Evolutionary conservation across 2,888 invertebrate species (phyloP).

Genomic region (Nephrotoma appendiculata): DNA sequence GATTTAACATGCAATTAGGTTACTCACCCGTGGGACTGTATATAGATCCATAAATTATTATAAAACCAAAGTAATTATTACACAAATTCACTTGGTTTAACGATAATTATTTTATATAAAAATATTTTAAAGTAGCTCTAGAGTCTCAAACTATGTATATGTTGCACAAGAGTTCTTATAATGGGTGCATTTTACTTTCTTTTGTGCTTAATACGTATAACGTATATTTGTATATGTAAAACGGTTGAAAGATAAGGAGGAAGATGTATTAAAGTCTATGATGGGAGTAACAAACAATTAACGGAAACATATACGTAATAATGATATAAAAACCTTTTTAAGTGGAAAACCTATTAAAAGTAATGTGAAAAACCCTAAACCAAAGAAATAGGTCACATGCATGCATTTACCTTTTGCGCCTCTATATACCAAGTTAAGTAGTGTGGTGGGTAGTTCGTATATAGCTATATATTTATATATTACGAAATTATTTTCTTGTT

Average conservation of each 20-base stretch:
- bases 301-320: neutral
- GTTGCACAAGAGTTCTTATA: neutral
- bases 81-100: neutral
- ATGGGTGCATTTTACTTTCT: neutral
- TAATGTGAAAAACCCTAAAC: neutral
- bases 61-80: neutral
- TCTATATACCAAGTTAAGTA: neutral
- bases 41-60: neutral
- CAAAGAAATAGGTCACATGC: neutral
- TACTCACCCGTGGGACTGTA: neutral
- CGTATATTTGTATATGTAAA: neutral
- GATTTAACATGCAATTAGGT: neutral
- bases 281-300: neutral
- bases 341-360: neutral
- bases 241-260: neutral
- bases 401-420: neutral
- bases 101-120: neutral
- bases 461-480: neutral
- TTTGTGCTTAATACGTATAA: neutral
- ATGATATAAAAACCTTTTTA: neutral
- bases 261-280: neutral
- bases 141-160: neutral
- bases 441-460: neutral
- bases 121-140: neutral
- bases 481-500: neutral